Evolutionary conservation across 2,797 vertebrate species (phyloP).

Genomic region (Sciaenops ocellatus): DNA sequence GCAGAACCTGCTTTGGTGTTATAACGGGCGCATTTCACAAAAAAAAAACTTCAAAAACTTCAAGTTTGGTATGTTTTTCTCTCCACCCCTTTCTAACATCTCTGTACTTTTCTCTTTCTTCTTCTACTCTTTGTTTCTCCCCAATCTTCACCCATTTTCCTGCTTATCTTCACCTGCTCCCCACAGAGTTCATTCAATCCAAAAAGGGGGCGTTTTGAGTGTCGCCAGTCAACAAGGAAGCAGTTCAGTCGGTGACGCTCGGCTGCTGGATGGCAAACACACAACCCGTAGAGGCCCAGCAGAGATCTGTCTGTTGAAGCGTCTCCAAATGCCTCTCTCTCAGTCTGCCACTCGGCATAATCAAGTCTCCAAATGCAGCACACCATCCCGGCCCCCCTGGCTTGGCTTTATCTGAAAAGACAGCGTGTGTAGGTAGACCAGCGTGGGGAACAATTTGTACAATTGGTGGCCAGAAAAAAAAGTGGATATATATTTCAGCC

Average conservation of each 20-base stretch:
- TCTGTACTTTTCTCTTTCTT: background rate
- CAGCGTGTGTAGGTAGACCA: conserved; percentile 61
- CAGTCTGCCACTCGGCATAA: conserved; percentile 72
- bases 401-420: conserved; percentile 70
- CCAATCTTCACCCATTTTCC: conserved; percentile 19
- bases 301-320: conserved; percentile 68
- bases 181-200: conserved; percentile 41
- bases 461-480: conserved; percentile 48
- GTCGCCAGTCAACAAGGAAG: conserved; percentile 64
- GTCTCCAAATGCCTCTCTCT: conserved; percentile 64
- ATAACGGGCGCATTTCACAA: conserved; percentile 1
- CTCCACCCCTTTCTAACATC: background rate
- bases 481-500: conserved; percentile 47
- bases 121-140: conserved; percentile 19
- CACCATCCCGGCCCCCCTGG: conserved; percentile 43
- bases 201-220: conserved; percentile 38
- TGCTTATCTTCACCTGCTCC: conserved; percentile 29
- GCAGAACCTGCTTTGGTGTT: background rate
- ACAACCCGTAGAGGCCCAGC: conserved; percentile 50
- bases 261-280: conserved; percentile 68
- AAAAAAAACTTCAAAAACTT: conserved; percentile 22
- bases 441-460: conserved; percentile 61
- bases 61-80: too few relatives aligned
- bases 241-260: conserved; percentile 61
- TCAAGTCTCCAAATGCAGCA: conserved; percentile 64